Conservation (phyloP, 2,888 invertebrate species). For the Cephus nigrinus region DNA sequence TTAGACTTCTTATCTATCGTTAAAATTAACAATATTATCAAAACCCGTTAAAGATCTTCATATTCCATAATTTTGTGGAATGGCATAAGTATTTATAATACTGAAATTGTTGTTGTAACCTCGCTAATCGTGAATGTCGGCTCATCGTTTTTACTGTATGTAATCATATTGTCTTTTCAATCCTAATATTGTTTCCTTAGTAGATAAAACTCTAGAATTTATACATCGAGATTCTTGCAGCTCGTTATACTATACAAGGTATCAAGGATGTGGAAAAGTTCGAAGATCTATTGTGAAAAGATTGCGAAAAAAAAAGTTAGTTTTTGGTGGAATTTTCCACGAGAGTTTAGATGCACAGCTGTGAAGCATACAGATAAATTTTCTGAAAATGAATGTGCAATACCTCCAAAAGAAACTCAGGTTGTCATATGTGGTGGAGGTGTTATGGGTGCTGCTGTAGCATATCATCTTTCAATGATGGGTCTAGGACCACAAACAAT, state of each 20-base stretch:
- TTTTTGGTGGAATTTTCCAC: neutral
- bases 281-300: neutral
- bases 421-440: conserved; percentile 94
- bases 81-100: neutral
- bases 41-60: neutral
- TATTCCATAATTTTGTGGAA: neutral
- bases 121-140: neutral
- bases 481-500: conserved; percentile 88
- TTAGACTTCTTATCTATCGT: neutral
- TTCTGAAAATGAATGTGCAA: conserved; percentile 7
- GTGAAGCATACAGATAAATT: conserved; percentile 1
- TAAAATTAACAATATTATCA: neutral
- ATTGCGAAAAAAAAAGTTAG: neutral
- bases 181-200: neutral
- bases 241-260: neutral
- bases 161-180: neutral
- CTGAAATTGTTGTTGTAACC: neutral
- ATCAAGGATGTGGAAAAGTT: neutral
- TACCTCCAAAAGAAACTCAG: conserved; percentile 71
- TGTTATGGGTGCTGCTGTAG: conserved; percentile 91
- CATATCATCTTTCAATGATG: conserved; percentile 85
- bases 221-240: neutral
- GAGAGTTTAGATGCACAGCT: conserved; percentile 4
- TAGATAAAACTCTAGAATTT: neutral
- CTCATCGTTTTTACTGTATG: neutral